Conservation (phyloP, 2,888 invertebrate species). For the Meloe dianella region DNA sequence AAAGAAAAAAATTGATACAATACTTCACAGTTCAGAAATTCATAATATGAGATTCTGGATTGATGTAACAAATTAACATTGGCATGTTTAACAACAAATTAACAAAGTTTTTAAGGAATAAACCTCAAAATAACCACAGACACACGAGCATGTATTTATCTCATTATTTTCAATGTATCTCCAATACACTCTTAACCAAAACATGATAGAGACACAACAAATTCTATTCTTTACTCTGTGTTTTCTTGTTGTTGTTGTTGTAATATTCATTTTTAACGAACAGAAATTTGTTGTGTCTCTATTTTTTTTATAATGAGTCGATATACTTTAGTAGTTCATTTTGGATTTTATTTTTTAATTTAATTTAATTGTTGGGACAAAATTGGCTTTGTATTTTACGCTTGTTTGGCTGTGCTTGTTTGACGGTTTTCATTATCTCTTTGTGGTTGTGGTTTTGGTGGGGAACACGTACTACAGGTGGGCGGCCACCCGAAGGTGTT, state of each 20-base stretch:
- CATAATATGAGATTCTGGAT: conserved; percentile 3
- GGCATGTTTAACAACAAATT: conserved; percentile 45
- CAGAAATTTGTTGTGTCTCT: background rate
- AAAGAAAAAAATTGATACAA: background rate
- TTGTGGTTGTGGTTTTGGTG: conserved; percentile 41
- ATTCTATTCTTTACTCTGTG: background rate
- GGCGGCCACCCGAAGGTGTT: conserved; percentile 51
- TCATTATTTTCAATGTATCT: conserved; percentile 16
- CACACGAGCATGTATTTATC: conserved; percentile 46
- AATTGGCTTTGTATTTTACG: conserved; percentile 28
- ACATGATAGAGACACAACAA: background rate
- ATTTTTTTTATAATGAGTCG: too few species aligned
- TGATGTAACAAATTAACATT: conserved; percentile 16
- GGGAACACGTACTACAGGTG: conserved; percentile 45
- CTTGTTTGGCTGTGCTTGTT: conserved; percentile 56
- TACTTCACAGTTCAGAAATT: conserved; percentile 8
- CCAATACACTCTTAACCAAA: conserved; percentile 3
- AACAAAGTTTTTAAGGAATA: conserved; percentile 24
- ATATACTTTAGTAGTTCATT: background rate
- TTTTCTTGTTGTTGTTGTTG: too few species aligned
- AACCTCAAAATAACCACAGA: conserved; percentile 39
- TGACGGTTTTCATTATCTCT: conserved; percentile 45
- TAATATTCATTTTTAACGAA: too few species aligned
- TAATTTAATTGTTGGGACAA: background rate
- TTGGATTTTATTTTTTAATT: background rate